Evolutionary conservation across 2,888 invertebrate species (phyloP).

Genomic region (Lithophane socia): DNA sequence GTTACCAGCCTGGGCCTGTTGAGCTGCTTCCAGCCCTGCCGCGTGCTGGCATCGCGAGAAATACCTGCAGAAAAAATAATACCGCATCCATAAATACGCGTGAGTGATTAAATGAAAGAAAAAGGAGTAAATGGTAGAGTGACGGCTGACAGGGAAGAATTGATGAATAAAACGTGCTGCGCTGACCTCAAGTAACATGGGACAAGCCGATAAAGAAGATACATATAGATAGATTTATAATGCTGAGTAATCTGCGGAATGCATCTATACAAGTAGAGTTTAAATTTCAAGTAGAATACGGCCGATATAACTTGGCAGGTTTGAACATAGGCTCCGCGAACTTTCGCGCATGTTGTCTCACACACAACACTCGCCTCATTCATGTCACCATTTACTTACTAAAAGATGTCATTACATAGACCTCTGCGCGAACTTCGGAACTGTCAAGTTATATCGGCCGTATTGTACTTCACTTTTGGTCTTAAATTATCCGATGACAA

Average conservation of each 20-base stretch:
- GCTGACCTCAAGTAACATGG: no score
- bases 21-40: conserved; percentile 79
- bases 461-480: not conserved
- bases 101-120: not conserved
- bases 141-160: not conserved
- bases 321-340: no score
- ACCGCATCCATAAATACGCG: not conserved
- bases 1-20: conserved; percentile 55
- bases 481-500: not conserved
- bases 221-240: not conserved
- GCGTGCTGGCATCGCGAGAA: conserved; percentile 83
- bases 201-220: no score
- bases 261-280: not conserved
- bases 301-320: no score
- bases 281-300: not conserved
- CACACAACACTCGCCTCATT: no score
- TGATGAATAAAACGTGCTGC: no score
- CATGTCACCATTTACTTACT: no score
- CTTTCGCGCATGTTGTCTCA: no score
- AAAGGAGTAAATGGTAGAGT: not conserved
- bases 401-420: no score
- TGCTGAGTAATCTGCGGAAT: not conserved
- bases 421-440: no score
- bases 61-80: conserved; percentile 73
- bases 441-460: no score